A percentile compares a stretch with the other conserved stretches of the same genome.
Conservation (phyloP, 2,888 invertebrate species). For the Trichogramma evanescens region DNA sequence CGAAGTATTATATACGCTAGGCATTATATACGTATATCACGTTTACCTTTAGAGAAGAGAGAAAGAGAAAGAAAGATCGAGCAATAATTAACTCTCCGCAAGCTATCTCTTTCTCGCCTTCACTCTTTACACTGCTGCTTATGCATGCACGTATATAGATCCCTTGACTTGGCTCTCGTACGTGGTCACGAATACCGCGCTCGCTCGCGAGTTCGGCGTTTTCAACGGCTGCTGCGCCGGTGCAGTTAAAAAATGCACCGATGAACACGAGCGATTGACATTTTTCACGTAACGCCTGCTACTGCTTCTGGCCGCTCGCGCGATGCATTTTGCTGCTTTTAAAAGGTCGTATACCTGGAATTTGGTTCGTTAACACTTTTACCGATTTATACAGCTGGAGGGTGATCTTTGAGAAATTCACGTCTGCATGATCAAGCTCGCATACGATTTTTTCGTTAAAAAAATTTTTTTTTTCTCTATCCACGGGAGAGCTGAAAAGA, state of each 20-base stretch:
- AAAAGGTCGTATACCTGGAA: constrained; percentile 16
- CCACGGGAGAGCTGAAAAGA: too few relatives aligned
- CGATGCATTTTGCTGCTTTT: constrained; percentile 10
- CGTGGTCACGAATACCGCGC: constrained; percentile 8
- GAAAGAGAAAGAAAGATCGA: constrained; percentile 10
- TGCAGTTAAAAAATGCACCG: constrained; percentile 1
- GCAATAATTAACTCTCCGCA: constrained; percentile 7
- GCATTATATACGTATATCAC: not conserved
- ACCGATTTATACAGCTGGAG: not conserved
- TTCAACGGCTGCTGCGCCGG: not conserved
- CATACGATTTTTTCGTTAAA: constrained; percentile 13
- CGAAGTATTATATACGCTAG: not conserved
- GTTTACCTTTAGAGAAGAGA: not conserved
- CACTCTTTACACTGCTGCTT: not conserved
- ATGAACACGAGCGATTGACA: constrained; percentile 19
- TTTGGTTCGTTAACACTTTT: constrained; percentile 10
- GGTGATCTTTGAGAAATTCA: constrained; percentile 10
- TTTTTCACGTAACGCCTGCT: constrained; percentile 8
- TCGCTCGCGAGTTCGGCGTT: not conserved
- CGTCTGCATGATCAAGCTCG: not conserved
- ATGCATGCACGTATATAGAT: not conserved
- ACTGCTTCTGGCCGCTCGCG: not conserved
- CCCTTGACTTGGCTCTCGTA: too few relatives aligned
- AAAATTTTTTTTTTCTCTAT: constrained; percentile 1
- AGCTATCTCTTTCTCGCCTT: constrained; percentile 13